Base-by-base conservation (phyloP, 2,113 vertebrate genomes). In the Balaeniceps rex region DNA sequence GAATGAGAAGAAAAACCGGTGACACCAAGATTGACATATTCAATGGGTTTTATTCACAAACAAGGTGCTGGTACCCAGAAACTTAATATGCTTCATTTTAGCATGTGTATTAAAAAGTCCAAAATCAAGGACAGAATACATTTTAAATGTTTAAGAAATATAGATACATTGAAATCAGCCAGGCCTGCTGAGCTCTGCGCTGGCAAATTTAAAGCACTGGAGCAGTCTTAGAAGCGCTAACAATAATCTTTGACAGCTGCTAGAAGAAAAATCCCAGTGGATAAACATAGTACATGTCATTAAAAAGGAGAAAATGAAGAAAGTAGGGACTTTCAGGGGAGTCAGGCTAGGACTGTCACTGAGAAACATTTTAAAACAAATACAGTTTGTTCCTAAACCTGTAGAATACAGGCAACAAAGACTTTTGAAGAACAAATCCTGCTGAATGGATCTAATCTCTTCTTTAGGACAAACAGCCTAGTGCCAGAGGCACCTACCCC, bases 231-330 rank as follows among this genome's bases (percentile, higher is more conserved):
- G 66, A 91, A 90, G 66, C 11, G 2, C 75, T 80, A 76, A n/a
- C 54, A 93, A 52, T 85, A 60, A 77, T 76, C 34, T 79, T 87
- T 85, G 89, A 80, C 82, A 88, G 66, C 79, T 96, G 40, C 66
- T 92, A 63, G 36, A 68, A 90, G 49, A 80, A 94, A 94, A 72
- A 68, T 87, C 57, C 34, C 63, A n/a, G 40, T 80, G 78, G 49
- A 72, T 96, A 83, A 92, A 90, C 58, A 77, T 49, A 86, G 66
- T 51, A 90, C 51, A 71, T 95, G 92, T 61, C 93, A 93, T 90
- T 95, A 90, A 83, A 95, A 90, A 80, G 33, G 55, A 40, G 6
- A 83, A 95, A 90, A 64, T 81, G 10, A 83, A 81, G 87, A 83
- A 90, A 93, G 69, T 29, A 9, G 58, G 26, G 51, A 66, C 63